Base-by-base conservation (phyloP, 30 jellyfish, hydroid and myxozoan species). In the Mastigias papua region DNA sequence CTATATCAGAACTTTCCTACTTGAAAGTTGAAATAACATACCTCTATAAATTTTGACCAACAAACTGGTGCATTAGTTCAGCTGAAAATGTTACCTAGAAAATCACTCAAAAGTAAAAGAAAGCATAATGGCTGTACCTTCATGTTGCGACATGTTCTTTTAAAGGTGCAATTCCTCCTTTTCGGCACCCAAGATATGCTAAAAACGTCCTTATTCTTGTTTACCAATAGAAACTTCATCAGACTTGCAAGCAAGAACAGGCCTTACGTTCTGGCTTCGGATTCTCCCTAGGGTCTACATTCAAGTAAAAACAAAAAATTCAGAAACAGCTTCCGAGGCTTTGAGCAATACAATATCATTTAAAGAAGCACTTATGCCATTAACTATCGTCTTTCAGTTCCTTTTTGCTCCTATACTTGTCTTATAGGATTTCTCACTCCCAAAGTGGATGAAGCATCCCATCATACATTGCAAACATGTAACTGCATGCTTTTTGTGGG, bases 401-500 rank as follows among this genome's bases (percentile, higher is more conserved):
- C 54, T 33, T 80, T 66, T 61, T 30, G 25, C 58, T 48, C 74
- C 46, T 60, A 61, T 73, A 34, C 21, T 30, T 78, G 22, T 62
- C 61, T 19, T 32, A 31, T 48, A 1, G 32, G 37, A 28, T 28
- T 80, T 68, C 73, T 80, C 81, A 64, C 90, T 80, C 90, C 90
- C 54, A 64, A 42, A 61, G 80, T 50, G 90, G 75, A 65, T 65
- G 48, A 75, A 80, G 22, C 46, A 46, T 80, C 90, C 90, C 90
- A 63, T 21, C 25, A 80, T 80, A n/a, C 90, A 20, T 80, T 80
- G 90, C 65, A 37, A 68, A 69, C 68, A 23, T 63, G 74, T 22
- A 63, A 19, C 74, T 63, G 42, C 42, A n/a, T n/a, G 35, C 46
- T 7, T 27, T 6, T 3, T 5, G 42, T 6, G 15, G 1, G 74